Conservation (phyloP, 1,140 invertebrate genomes). For the Macrotrachela quadricornifera region DNA sequence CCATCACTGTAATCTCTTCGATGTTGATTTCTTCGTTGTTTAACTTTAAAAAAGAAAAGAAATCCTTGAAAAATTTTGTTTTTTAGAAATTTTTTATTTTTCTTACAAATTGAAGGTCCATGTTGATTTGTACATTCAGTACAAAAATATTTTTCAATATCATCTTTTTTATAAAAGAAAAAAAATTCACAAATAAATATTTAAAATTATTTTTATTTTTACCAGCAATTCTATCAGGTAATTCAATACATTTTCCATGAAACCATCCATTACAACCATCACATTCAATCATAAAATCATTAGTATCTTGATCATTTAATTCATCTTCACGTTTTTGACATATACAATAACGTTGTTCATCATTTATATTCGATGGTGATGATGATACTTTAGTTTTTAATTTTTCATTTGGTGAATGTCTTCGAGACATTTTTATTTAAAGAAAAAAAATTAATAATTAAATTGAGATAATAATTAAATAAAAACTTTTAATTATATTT, state of each 20-base stretch:
- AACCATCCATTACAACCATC: conserved; percentile 69
- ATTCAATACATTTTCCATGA: conserved; percentile 54
- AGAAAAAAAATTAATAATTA: no score
- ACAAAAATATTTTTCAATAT: conserved; percentile 70
- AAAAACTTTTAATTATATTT: no score
- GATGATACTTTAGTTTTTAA: no score
- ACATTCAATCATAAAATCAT: conserved; percentile 72
- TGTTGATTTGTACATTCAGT: conserved; percentile 49
- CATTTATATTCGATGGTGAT: conserved; percentile 16
- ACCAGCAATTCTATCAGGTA: conserved; percentile 49
- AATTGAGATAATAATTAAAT: no score
- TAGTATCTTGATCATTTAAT: conserved; percentile 36
- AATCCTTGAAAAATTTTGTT: not conserved
- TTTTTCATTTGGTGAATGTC: no score
- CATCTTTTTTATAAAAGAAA: conserved; percentile 26
- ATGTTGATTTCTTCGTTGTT: conserved; percentile 51
- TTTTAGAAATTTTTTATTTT: not conserved
- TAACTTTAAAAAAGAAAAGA: conserved; percentile 34
- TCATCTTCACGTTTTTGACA: conserved; percentile 44
- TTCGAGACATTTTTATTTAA: no score
- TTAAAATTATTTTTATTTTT: not conserved
- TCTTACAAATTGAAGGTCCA: conserved; percentile 56
- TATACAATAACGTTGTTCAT: conserved; percentile 46
- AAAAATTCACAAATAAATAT: not conserved
- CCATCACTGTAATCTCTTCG: conserved; percentile 54